Base-by-base conservation (phyloP, 2,888 invertebrate species). In the Drosophila lacicola region DNA sequence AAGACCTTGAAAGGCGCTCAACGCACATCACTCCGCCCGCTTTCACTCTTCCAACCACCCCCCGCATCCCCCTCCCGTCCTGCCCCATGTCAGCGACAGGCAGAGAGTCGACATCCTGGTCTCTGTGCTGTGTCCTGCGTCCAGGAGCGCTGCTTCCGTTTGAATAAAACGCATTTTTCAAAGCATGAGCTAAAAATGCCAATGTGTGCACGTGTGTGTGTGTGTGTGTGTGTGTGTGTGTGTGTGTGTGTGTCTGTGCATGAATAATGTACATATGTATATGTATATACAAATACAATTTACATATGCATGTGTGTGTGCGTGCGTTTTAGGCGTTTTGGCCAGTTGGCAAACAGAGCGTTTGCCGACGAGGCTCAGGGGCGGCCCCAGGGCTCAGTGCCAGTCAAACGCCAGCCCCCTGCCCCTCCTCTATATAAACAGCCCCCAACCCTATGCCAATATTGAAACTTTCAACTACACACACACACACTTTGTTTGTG, bases 401-500 rank as follows among this genome's bases (percentile, higher is more conserved):
- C 70, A 75, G 76, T 74, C 74, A 66, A 76, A 61, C 39, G 56
- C 36, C 39, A 51, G n/a, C 47, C 45, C 60, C 42, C 21, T 50
- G 8, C 3, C 19, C 33, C 1, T 19, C 13, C 39, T 45, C 39
- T 37, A 41, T 42, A 34, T 9, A 17, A 14, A 14, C 8, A 36
- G 36, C 47, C 29, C 29, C 58, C 67, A 76, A 58, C 68, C 62
- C 78, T 66, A 63, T 72, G 68, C 72, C 88, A 88, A 88, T 88
- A 83, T 83, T 82, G 83, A 83, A 83, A 83, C 83, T 88, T 88
- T 83, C 82, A 88, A 88, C 83, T 83, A 83, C 62, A 87, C 65
- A 80, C 60, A 76, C 60, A 55, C 29, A 19, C 51, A 36, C 34
- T 36, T 29, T 49, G 47, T 36, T 17, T 60, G 41, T 64, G 74